A percentile compares a stretch with the other conserved stretches of the same genome.
Evolutionary conservation across 2,888 invertebrate genomes (phyloP).

Genomic region (Prosapia bicincta): DNA sequence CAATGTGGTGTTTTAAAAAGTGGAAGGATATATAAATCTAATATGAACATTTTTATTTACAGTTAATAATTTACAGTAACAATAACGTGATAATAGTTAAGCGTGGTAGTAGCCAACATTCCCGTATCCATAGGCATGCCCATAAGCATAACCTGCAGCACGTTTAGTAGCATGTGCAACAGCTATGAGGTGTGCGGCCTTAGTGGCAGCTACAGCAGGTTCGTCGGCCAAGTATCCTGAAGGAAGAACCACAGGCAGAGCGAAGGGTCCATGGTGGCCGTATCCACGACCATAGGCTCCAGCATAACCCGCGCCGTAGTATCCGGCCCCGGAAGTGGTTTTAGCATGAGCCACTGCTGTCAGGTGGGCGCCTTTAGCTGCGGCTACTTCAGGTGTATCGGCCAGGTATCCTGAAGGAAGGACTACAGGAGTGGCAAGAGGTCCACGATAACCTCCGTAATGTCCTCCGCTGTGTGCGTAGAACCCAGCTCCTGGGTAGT

Average conservation of each 20-base stretch:
- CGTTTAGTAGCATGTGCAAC: constrained; percentile 17
- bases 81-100: constrained; percentile 8
- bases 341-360: constrained; percentile 35
- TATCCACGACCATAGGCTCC: background rate
- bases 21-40: too few species aligned
- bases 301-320: constrained; percentile 1
- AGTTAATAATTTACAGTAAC: constrained; percentile 12
- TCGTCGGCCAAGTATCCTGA: constrained; percentile 46
- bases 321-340: constrained; percentile 11
- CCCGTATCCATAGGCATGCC: constrained; percentile 25
- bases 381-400: constrained; percentile 38
- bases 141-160: background rate
- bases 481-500: background rate
- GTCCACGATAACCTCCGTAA: constrained; percentile 9
- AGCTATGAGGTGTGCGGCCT: constrained; percentile 24
- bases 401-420: constrained; percentile 41
- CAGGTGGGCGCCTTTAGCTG: constrained; percentile 37
- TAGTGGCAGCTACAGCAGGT: constrained; percentile 46
- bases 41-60: constrained; percentile 15
- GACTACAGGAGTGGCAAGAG: constrained; percentile 15
- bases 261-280: background rate
- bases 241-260: constrained; percentile 19
- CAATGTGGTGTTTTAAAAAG: too few species aligned
- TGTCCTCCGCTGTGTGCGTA: background rate
- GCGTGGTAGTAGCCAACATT: constrained; percentile 10